phyloP scores from a whole-genome alignment of 2,888 invertebrate species.

The Tetragonisca angustula region DNA sequence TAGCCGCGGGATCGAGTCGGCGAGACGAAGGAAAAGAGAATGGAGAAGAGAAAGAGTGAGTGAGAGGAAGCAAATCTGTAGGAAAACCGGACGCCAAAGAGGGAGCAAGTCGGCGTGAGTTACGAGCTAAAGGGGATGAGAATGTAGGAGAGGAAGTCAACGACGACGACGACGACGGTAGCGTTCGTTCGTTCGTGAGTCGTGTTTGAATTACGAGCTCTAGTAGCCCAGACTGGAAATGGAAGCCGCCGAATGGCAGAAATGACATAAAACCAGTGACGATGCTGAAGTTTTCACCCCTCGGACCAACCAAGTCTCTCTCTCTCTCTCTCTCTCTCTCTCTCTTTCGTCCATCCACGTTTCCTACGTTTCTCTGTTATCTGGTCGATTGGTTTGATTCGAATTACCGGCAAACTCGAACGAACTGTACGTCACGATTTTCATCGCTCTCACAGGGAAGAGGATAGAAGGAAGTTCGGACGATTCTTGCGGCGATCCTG shows the following conservation, averaged over 20 bases:
- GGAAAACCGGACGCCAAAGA: constrained; percentile 65
- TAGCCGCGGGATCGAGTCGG: constrained; percentile 40
- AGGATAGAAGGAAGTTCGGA: constrained; percentile 14
- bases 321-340: not conserved
- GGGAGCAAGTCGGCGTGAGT: constrained; percentile 68
- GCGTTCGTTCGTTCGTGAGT: constrained; percentile 63
- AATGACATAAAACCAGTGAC: constrained; percentile 75
- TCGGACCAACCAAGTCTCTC: not conserved
- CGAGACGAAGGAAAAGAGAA: not conserved
- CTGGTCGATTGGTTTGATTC: constrained; percentile 54
- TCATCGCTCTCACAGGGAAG: not conserved
- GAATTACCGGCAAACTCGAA: constrained; percentile 51
- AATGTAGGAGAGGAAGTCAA: constrained; percentile 69
- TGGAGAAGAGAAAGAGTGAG: not conserved
- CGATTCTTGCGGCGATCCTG: constrained; percentile 41
- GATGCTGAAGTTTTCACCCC: constrained; percentile 65
- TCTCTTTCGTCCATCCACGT: constrained; percentile 17
- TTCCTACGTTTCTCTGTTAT: constrained; percentile 37
- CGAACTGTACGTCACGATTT: constrained; percentile 42
- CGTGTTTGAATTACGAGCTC: constrained; percentile 73
- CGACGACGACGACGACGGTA: constrained; percentile 62
- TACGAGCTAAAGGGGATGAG: constrained; percentile 61
- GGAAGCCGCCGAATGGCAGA: constrained; percentile 77
- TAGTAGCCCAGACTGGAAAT: constrained; percentile 75
- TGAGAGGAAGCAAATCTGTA: constrained; percentile 20